A percentile compares a stretch with the other conserved stretches of the same genome.
Conservation (phyloP, 2,888 invertebrate genomes). For the Dastarcus helophoroides region DNA sequence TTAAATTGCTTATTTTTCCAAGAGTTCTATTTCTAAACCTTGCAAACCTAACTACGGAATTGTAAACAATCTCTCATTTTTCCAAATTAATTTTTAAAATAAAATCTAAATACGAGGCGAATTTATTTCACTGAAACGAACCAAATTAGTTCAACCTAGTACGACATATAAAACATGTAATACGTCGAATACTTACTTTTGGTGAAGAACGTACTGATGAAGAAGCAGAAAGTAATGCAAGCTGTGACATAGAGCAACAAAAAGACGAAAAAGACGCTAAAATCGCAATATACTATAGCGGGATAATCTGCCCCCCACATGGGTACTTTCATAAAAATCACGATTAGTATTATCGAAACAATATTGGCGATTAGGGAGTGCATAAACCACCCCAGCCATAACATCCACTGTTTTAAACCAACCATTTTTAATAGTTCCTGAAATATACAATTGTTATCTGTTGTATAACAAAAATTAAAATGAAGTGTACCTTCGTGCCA, state of each 20-base stretch:
- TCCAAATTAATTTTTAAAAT: slow-evolving; percentile 4
- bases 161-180: slow-evolving; percentile 6
- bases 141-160: background rate
- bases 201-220: slow-evolving; percentile 64
- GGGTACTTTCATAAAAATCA: slow-evolving; percentile 48
- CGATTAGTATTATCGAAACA: slow-evolving; percentile 47
- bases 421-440: slow-evolving; percentile 90
- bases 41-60: too few relatives aligned
- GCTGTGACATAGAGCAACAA: slow-evolving; percentile 58
- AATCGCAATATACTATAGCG: slow-evolving; percentile 57
- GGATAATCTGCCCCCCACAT: slow-evolving; percentile 37
- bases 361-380: slow-evolving; percentile 60
- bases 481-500: slow-evolving; percentile 43
- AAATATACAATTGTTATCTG: slow-evolving; percentile 11
- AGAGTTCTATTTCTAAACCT: too few relatives aligned
- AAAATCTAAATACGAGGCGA: background rate
- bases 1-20: slow-evolving; percentile 1
- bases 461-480: slow-evolving; percentile 14
- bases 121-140: slow-evolving; percentile 1
- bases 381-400: slow-evolving; percentile 80
- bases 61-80: too few relatives aligned
- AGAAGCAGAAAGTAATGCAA: slow-evolving; percentile 63
- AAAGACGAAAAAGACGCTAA: slow-evolving; percentile 54
- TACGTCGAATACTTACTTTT: slow-evolving; percentile 54
- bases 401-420: slow-evolving; percentile 73